Evolutionary conservation across 2,888 invertebrate species (phyloP), one percentile per base, ranked within the genome.

Genomic region (Meiosimyza platycephala): DNA sequence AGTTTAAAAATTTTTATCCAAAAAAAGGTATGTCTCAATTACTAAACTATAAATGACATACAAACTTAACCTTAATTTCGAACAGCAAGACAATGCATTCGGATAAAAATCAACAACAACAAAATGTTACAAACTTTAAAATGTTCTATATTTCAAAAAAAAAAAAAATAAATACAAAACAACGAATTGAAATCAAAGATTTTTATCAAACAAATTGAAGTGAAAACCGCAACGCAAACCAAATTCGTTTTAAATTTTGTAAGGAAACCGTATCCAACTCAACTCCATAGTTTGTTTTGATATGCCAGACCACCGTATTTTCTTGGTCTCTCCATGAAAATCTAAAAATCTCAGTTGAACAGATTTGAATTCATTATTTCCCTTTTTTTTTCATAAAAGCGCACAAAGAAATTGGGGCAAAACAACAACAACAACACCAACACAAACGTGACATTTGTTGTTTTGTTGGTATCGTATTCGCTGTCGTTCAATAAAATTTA

Each of bases 401-500:
- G 48, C 3, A 63, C 15, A 47, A 47, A 62, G 5, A 47, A n/a
- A 40, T 40, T 40, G 40, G 40, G 40, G 40, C 40, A 9, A 0
- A 62, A 3, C 33, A 62, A 40, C n/a, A 60, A 62, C 22, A 59
- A 16, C 2, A 33, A n/a, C n/a, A 59, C 7, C 13, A 40, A 60
- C 12, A 62, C 15, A 63, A 16, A 47, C 40, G 22, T 51, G 22
- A 15, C 28, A 13, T 18, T 48, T 64, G n/a, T 57, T 15, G 57
- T 28, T 57, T 2, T 28, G 16, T 16, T 67, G 48, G 33, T 47
- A 40, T 40, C 9, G 40, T 7, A 7, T 9, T 40, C 40, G 22
- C 40, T n/a, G 54, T 22, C 60, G 72, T 72, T 72, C 70, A 73
- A 74, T 71, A 76, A 74, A 75, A 74, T 76, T 73, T 75, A 75